Conservation (phyloP, 1,140 invertebrate genomes). For the Listronotus bonariensis region DNA sequence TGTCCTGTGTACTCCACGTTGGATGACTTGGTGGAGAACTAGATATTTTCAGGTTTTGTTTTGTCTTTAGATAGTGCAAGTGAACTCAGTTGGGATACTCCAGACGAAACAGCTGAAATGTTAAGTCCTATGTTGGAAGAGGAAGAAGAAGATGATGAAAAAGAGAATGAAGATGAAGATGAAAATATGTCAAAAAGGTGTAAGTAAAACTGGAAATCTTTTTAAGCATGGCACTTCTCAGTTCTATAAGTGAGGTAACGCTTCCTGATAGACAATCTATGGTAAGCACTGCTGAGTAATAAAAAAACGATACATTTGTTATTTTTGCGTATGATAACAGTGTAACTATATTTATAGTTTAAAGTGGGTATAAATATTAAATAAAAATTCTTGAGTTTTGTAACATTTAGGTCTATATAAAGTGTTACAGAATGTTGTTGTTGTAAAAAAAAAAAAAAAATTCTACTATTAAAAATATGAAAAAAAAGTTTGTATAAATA, state of each 20-base stretch:
- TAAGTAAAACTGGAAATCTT: conserved; percentile 47
- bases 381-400: too few relatives aligned
- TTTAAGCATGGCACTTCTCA: conserved; percentile 51
- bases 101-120: conserved; percentile 57
- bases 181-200: conserved; percentile 40
- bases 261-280: conserved; percentile 29
- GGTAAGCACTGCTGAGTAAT: conserved; percentile 30
- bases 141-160: conserved; percentile 58
- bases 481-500: too few relatives aligned
- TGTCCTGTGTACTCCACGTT: too few relatives aligned
- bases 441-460: too few relatives aligned
- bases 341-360: too few relatives aligned
- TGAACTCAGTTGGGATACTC: conserved; percentile 59
- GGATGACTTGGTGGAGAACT: neutral
- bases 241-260: conserved; percentile 37
- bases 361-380: too few relatives aligned
- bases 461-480: too few relatives aligned
- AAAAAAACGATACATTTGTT: too few relatives aligned
- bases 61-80: conserved; percentile 44
- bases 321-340: too few relatives aligned
- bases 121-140: conserved; percentile 60
- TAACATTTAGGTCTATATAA: too few relatives aligned
- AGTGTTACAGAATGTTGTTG: too few relatives aligned
- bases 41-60: neutral
- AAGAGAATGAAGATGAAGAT: conserved; percentile 56